Conservation (phyloP, 2,113 vertebrate genomes). For the Odontesthes bonariensis region DNA sequence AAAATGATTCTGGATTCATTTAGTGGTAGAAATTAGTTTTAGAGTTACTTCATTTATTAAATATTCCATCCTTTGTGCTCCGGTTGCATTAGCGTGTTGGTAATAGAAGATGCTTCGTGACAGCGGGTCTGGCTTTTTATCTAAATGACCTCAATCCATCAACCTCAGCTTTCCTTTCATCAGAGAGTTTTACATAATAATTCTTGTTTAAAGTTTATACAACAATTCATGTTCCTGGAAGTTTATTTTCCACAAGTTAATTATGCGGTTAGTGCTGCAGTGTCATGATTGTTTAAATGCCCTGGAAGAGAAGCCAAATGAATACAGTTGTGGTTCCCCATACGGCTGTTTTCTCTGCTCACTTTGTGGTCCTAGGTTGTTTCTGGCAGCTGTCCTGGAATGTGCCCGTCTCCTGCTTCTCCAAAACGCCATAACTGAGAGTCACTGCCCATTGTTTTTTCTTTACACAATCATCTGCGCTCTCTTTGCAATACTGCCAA, state of each 20-base stretch:
- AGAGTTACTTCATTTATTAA: constrained; percentile 29
- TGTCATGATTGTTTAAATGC: constrained; percentile 45
- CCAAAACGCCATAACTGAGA: constrained; percentile 34
- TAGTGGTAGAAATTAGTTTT: constrained; percentile 9
- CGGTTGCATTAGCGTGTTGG: constrained; percentile 9
- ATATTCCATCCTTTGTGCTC: constrained; percentile 16
- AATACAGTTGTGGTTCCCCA: constrained; percentile 25
- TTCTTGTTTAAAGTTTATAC: constrained; percentile 9
- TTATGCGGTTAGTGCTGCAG: constrained; percentile 35
- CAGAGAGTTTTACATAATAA: constrained; percentile 36
- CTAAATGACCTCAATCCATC: constrained; percentile 59
- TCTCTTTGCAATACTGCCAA: constrained; percentile 21
- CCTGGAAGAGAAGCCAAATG: constrained; percentile 23
- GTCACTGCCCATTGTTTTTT: constrained; percentile 27
- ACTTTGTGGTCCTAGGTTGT: constrained; percentile 25
- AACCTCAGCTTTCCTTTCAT: constrained; percentile 33
- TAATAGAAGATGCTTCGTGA: constrained; percentile 30
- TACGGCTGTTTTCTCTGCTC: constrained; percentile 2
- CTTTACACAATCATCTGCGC: constrained; percentile 35
- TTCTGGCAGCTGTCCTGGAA: constrained; percentile 67
- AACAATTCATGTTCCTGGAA: constrained; percentile 30
- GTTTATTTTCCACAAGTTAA: constrained; percentile 34
- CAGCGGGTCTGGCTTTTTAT: constrained; percentile 37
- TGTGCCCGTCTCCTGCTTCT: constrained; percentile 42
- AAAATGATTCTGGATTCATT: neutral